Conservation (phyloP, 1,140 invertebrate species). For the Vollenhovia emeryi region DNA sequence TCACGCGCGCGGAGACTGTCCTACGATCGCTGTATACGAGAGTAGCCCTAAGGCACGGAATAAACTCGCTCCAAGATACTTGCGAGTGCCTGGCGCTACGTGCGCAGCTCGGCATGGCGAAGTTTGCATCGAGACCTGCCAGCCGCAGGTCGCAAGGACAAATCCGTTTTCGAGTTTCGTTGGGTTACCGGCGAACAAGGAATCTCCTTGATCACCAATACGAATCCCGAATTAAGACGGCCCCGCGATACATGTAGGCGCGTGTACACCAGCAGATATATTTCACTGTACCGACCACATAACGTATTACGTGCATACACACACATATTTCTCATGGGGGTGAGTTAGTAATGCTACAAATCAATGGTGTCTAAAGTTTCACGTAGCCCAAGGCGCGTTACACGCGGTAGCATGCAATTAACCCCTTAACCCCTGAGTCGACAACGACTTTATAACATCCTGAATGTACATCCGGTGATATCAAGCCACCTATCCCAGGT, state of each 20-base stretch:
- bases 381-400: slow-evolving; percentile 74
- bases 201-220: slow-evolving; percentile 75
- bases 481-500: slow-evolving; percentile 4
- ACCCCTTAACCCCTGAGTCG: slow-evolving; percentile 73
- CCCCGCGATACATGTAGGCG: not conserved
- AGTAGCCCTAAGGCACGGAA: slow-evolving; percentile 65
- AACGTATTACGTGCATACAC: not conserved
- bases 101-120: slow-evolving; percentile 59
- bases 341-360: slow-evolving; percentile 75
- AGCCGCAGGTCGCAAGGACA: slow-evolving; percentile 75
- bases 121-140: slow-evolving; percentile 71
- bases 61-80: slow-evolving; percentile 74
- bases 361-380: slow-evolving; percentile 81
- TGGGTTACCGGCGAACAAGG: slow-evolving; percentile 71
- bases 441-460: slow-evolving; percentile 78
- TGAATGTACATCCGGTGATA: slow-evolving; percentile 70
- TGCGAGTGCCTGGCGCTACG: slow-evolving; percentile 72
- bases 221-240: slow-evolving; percentile 45
- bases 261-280: not conserved
- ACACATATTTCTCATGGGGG: slow-evolving; percentile 56
- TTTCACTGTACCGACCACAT: not conserved
- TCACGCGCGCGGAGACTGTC: slow-evolving; percentile 56
- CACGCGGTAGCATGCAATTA: slow-evolving; percentile 79
- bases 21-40: slow-evolving; percentile 42
- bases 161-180: slow-evolving; percentile 77